phyloP scores from a whole-genome alignment of 2,888 invertebrate genomes.

The Stenurella melanura region DNA sequence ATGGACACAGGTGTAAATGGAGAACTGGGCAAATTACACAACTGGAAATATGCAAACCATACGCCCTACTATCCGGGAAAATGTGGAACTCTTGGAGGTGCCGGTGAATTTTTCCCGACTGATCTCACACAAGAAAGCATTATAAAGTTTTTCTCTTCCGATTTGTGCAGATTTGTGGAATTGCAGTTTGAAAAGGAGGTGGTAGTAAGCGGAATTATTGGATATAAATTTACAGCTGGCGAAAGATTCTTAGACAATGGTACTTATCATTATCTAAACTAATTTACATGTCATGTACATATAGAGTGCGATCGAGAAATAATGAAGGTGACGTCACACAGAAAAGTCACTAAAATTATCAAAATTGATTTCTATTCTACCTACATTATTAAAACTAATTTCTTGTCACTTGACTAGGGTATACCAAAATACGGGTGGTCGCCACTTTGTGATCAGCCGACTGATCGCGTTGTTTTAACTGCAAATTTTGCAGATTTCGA shows the following conservation, averaged over 20 bases:
- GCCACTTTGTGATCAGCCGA: too few relatives aligned
- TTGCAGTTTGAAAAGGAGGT: constrained; percentile 79
- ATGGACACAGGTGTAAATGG: constrained; percentile 82
- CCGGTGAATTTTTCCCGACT: constrained; percentile 85
- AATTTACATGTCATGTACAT: too few relatives aligned
- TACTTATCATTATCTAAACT: constrained; percentile 59
- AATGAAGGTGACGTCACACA: too few relatives aligned
- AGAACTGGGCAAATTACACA: constrained; percentile 81
- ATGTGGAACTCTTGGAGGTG: constrained; percentile 80
- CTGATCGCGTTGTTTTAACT: too few relatives aligned
- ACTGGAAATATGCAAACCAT: constrained; percentile 82
- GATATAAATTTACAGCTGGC: constrained; percentile 81
- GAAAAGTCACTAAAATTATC: too few relatives aligned
- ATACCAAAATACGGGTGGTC: too few relatives aligned
- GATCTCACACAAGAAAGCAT: constrained; percentile 77
- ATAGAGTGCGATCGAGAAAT: too few relatives aligned
- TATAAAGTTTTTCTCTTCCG: constrained; percentile 79
- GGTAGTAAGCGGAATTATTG: constrained; percentile 77
- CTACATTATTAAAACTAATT: too few relatives aligned
- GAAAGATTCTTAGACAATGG: constrained; percentile 82
- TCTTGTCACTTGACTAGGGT: too few relatives aligned
- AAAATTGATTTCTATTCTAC: too few relatives aligned
- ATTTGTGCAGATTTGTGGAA: constrained; percentile 83
- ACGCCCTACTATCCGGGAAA: constrained; percentile 75
- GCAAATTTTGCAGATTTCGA: too few relatives aligned